Conservation (phyloP, 2,113 vertebrate species). For the Ivindomyrus marchei region DNA sequence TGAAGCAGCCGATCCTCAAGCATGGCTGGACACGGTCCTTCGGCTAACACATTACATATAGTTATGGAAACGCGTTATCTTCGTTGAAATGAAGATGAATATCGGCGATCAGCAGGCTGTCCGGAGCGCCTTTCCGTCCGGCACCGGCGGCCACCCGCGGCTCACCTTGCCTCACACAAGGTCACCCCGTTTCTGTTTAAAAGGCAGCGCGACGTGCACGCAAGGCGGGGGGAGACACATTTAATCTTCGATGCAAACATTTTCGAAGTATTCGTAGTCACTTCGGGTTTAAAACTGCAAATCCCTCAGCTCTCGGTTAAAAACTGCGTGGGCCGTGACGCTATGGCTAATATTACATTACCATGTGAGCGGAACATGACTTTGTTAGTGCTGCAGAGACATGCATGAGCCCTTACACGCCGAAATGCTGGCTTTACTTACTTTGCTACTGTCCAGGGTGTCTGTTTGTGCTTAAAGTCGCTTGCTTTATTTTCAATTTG, state of each 20-base stretch:
- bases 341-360: neutral
- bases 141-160: slow-evolving; percentile 6
- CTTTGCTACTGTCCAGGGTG: slow-evolving; percentile 50
- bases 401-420: neutral
- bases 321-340: neutral
- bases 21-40: neutral
- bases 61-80: neutral
- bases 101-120: neutral
- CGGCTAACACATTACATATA: neutral
- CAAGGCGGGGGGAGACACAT: neutral
- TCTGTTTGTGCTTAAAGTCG: slow-evolving; percentile 70
- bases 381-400: neutral
- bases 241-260: neutral
- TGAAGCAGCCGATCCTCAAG: neutral
- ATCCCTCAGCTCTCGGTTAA: neutral
- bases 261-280: neutral
- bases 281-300: neutral
- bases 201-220: neutral
- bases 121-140: neutral
- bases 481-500: slow-evolving; percentile 73
- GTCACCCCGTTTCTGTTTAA: slow-evolving; percentile 51
- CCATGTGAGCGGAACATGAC: neutral
- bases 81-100: neutral
- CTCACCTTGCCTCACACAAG: slow-evolving; percentile 61
- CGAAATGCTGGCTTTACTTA: slow-evolving; percentile 35